Conservation (phyloP, 2,888 invertebrate species). For the Ceriagrion tenellum region DNA sequence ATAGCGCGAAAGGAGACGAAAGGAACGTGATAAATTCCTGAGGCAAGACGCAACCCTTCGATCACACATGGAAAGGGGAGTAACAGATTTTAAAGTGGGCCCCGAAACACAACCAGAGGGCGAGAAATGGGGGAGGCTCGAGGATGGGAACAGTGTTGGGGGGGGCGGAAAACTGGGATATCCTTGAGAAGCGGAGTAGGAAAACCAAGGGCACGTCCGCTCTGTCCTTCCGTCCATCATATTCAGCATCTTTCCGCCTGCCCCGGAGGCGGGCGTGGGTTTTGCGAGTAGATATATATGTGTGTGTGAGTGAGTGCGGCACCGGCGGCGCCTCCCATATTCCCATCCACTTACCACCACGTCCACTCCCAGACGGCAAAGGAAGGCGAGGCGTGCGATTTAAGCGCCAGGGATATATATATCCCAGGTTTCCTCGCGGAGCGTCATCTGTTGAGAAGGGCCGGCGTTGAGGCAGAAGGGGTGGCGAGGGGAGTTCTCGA, state of each 20-base stretch:
- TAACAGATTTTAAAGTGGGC: neutral
- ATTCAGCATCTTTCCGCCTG: constrained; percentile 5
- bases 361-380: neutral
- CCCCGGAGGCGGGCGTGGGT: neutral
- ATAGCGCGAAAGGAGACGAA: no score
- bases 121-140: no score
- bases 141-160: neutral
- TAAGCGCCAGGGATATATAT: neutral
- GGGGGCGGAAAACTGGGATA: neutral
- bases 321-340: neutral
- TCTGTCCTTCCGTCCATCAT: neutral
- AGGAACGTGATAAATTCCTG: neutral
- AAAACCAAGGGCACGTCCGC: constrained; percentile 14
- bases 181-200: neutral
- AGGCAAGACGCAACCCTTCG: neutral
- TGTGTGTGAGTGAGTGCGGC: neutral
- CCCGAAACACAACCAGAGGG: neutral
- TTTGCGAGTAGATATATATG: neutral
- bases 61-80: neutral
- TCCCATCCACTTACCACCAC: constrained; percentile 15
- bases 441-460: constrained; percentile 39
- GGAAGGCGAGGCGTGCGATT: neutral
- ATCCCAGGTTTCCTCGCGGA: neutral
- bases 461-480: neutral
- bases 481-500: neutral